Base-by-base conservation (phyloP, 2,888 invertebrate species). In the Elaeidobius kamerunicus region DNA sequence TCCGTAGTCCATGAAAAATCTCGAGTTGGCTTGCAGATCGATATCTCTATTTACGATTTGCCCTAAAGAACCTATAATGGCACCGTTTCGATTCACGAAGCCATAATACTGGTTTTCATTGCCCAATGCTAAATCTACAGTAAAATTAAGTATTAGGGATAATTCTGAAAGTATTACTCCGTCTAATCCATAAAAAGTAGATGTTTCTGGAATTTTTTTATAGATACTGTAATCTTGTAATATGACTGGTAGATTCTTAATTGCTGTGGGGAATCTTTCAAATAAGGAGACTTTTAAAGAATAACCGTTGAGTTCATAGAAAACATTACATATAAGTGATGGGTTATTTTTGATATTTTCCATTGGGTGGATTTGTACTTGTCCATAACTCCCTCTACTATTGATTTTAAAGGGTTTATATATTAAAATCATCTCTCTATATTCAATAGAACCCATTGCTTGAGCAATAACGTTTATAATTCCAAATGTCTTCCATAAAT, bases 221-320 rank as follows among this genome's bases (percentile, higher is more conserved):
- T 60, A 60, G 32, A 56, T 50, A 0, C 28, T 40, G 19, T 1
- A 15, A 17, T 27, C 41, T 34, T 11, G 15, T 23, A 48, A 12
- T 1, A 17, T 19, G 6, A 2, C 3, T 1, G 58, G 59, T 28
- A 54, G 9, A 3, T 38, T 12, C 47, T 15, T 12, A 1, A 56
- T 47, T 7, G 51, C 54, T 1, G 56, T 55, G 5, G 59, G 56
- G 11, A 23, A 19, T 3, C 68, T 45, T 19, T 45, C 49, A 54
- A 74, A 75, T 18, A 73, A 59, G 9, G 69, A 65, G 1, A 70
- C 58, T 28, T 63, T 64, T 6, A 75, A 51, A 14, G 66, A 64
- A 56, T 69, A 69, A 1, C 67, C 67, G 30, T 72, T 62, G 7
- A 72, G 61, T 57, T 72, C 59, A 20, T 41, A 52, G n/a, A 63